phyloP scores from a whole-genome alignment of 2,888 invertebrate genomes.

The Catocala sponsa region DNA sequence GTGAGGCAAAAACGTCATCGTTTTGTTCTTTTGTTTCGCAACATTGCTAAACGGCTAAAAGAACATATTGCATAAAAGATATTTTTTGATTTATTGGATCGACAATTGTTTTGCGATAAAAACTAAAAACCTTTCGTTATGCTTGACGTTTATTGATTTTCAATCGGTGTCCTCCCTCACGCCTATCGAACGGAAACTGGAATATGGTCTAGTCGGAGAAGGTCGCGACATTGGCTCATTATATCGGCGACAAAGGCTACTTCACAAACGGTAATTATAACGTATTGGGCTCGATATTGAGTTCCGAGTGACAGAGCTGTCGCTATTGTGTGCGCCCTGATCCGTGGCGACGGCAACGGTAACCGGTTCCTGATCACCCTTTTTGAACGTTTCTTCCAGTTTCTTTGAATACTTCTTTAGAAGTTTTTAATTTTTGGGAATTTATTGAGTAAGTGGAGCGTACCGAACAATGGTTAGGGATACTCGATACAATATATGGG shows the following conservation, averaged over 20 bases:
- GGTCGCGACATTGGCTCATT: constrained; percentile 78
- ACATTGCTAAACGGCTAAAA: constrained; percentile 73
- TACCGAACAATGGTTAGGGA: constrained; percentile 25
- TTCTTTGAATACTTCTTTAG: constrained; percentile 58
- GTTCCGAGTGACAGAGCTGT: constrained; percentile 65
- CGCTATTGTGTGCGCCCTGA: constrained; percentile 67
- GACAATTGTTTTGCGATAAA: constrained; percentile 69
- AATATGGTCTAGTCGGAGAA: constrained; percentile 67
- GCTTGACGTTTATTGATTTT: constrained; percentile 70
- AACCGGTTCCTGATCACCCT: constrained; percentile 75
- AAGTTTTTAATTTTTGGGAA: constrained; percentile 52
- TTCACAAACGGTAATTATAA: constrained; percentile 76
- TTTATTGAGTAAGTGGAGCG: constrained; percentile 28
- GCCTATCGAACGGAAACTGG: constrained; percentile 70
- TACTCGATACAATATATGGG: constrained; percentile 59
- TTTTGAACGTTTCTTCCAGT: constrained; percentile 65
- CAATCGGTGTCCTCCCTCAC: constrained; percentile 68
- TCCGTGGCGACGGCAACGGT: constrained; percentile 57
- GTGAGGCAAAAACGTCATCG: constrained; percentile 77
- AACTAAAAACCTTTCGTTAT: constrained; percentile 69
- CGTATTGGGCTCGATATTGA: constrained; percentile 69
- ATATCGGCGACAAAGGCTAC: constrained; percentile 73
- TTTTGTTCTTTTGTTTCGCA: constrained; percentile 79
- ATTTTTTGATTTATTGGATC: constrained; percentile 82
- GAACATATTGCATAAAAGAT: constrained; percentile 77